Evolutionary conservation across 2,888 invertebrate species (phyloP), one percentile per base, ranked within the genome.

Genomic region (Drosophila subsilvestris): DNA sequence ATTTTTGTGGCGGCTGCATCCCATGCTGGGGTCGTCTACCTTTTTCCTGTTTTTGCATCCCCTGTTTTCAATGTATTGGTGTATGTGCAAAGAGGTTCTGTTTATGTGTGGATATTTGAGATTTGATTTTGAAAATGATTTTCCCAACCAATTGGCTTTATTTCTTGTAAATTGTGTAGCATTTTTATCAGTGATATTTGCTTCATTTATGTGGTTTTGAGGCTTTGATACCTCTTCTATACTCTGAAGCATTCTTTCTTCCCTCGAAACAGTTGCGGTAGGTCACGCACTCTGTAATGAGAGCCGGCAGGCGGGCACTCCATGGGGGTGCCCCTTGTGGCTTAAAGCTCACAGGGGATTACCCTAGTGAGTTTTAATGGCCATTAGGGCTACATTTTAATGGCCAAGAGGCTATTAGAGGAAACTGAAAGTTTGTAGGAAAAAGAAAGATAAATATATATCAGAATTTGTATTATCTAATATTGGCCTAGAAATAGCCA

Each of bases 21-120:
- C 67, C 70, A 71, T 10, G 42, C 43, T 43, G 62, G 79, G 84
- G 84, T 84, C 84, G 79, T 83, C 76, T 47, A 84, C 84, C 84
- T 84, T 74, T 82, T 74, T 80, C 71, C 80, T 74, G 78, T 73
- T 75, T 76, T 27, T 59, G 47, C 48, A 25, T 53, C 22, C 37
- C 71, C 22, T 58, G 37, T 17, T 44, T 17, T 48, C 14, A 44
- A 10, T 45, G n/a, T 29, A 20, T 56, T 10, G 51, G 55, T 56
- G 27, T 27, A 9, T 32, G 12, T 3, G 25, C 25, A 6, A 37
- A 37, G 47, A 2, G 44, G 44, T 27, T 43, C 37, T 53, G 51
- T 47, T 8, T 50, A 17, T 50, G 14, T 32, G 51, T 61, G 17
- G 50, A 17, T 51, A 55, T n/a, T n/a, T n/a, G n/a, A 20, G 45